Evolutionary conservation across 2,113 vertebrate species (phyloP).

Genomic region (Strigops habroptila): DNA sequence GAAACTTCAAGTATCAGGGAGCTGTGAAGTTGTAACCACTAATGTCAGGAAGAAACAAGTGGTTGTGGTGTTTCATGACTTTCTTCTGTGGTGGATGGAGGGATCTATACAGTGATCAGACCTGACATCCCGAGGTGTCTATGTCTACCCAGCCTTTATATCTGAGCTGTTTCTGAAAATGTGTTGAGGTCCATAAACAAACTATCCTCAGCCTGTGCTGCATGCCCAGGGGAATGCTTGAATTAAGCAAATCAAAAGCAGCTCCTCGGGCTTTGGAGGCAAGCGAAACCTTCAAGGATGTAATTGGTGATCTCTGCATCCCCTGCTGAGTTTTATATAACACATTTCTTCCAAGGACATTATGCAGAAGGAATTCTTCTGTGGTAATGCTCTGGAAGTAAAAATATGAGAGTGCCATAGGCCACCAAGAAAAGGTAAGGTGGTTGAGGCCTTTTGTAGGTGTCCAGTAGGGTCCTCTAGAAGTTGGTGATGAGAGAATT

Average conservation of each 20-base stretch:
- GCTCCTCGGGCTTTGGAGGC: not conserved
- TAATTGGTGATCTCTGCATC: not conserved
- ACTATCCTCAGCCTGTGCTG: not conserved
- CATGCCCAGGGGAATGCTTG: not conserved
- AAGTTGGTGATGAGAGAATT: not conserved
- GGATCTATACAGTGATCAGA: not conserved
- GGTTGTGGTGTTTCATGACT: not conserved
- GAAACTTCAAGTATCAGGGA: not conserved
- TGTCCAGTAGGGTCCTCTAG: not conserved
- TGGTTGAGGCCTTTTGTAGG: not conserved
- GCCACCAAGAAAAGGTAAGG: not conserved
- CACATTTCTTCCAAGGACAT: not conserved
- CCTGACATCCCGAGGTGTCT: not conserved
- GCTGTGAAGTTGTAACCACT: not conserved
- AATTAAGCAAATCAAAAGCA: not conserved
- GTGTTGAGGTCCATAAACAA: not conserved
- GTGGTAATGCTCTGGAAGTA: not conserved
- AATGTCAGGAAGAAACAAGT: not conserved
- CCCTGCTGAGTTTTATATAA: not conserved
- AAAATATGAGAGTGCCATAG: not conserved
- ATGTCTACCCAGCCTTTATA: not conserved
- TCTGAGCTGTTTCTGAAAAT: not conserved
- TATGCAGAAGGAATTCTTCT: not conserved
- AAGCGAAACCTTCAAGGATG: not conserved
- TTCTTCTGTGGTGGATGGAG: not conserved